phyloP scores from a whole-genome alignment of 1,140 invertebrate genomes.

The Ceratina calcarata region DNA sequence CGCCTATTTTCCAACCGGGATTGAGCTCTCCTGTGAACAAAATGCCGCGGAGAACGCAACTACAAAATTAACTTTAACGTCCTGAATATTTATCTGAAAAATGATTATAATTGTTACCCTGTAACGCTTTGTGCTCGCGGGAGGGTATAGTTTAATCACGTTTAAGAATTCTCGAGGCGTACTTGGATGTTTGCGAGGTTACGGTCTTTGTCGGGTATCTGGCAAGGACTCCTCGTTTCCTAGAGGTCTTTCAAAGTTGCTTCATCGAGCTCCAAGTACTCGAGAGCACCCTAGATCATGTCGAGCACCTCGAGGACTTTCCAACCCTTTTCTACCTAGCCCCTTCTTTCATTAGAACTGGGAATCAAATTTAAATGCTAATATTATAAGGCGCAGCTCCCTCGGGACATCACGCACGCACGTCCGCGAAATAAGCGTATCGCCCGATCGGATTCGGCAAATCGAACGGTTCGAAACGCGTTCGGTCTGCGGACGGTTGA shows the following conservation, averaged over 20 bases:
- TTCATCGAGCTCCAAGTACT: background rate
- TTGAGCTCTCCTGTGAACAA: conserved; percentile 58
- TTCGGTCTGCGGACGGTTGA: background rate
- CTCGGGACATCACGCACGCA: no score
- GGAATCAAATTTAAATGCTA: no score
- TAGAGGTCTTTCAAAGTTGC: background rate
- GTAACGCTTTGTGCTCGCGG: background rate
- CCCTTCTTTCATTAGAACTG: conserved; percentile 5
- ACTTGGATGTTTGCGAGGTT: background rate
- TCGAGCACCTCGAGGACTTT: conserved; percentile 3
- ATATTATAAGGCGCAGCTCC: no score
- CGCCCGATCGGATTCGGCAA: no score
- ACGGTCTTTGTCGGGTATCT: background rate
- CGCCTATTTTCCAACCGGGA: conserved; percentile 57
- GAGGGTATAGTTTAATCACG: background rate
- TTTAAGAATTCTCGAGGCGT: background rate
- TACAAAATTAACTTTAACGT: no score
- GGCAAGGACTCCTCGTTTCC: background rate
- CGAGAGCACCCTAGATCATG: background rate
- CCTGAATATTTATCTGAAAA: no score
- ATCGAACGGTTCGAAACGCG: background rate
- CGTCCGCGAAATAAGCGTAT: no score
- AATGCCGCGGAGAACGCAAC: background rate
- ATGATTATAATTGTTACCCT: no score
- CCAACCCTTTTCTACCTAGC: background rate